Evolutionary conservation across 2,888 invertebrate species (phyloP), one percentile per base, ranked within the genome.

Genomic region (Nematopogon swammerdamellus): DNA sequence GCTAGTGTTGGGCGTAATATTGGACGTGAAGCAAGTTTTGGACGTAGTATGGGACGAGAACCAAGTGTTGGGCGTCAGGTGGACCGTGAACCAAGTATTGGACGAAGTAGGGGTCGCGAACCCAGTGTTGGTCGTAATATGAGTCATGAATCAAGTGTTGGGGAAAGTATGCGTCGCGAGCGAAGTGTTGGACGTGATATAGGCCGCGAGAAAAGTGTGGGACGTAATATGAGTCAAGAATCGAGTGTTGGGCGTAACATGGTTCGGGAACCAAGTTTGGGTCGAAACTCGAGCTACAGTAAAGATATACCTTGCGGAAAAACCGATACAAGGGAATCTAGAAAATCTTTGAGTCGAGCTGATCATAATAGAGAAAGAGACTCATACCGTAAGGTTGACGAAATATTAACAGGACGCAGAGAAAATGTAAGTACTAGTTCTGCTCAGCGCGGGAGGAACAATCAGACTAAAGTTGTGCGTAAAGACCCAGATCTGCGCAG

Each of bases 151-250:
- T 14, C 4, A 6, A 25, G 36, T 16, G n/a, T 47, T 10, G 17
- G 55, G 49, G 56, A 53, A 36, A 57, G 55, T 43, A 36, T 25
- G 25, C 6, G 43, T 43, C 16, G 43, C 16, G 43, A 4, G 16
- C 16, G 11, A 43, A 43, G 43, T 18, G 43, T 43, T 43, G 43
- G 43, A 43, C 43, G 43, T 43, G 11, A 17, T 68, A 64, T 51
- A 60, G 62, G 52, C 65, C n/a, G 76, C 30, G 74, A 75, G 0
- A 58, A 65, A 51, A 76, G 76, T 57, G 64, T 76, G 19, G 74
- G 74, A n/a, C 63, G 64, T 17, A 55, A 56, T 6, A 30, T 46
- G 8, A 16, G 25, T 6, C 8, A 25, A 6, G 68, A 69, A 54
- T 61, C 53, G 52, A 67, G 63, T 54, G 50, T 60, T 14, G 61